Evolutionary conservation across 92 coral and sea anemone genomes (phyloP).

Genomic region (Ricordea florida): DNA sequence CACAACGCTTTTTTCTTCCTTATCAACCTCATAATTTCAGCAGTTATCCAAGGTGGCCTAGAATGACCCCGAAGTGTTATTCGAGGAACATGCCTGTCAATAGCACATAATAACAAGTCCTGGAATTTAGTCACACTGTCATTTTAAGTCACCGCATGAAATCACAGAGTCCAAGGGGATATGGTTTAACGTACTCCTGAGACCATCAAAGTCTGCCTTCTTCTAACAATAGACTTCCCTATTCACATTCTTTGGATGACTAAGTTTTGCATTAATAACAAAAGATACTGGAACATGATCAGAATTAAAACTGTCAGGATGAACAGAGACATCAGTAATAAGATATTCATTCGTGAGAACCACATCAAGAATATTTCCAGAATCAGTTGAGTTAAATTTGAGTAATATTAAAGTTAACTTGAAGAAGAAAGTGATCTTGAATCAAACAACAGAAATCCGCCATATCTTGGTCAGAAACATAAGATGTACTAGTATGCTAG

Average conservation of each 20-base stretch:
- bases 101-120: conserved; percentile 9
- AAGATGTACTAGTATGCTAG: not conserved
- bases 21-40: conserved; percentile 11
- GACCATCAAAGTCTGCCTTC: no score
- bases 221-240: not conserved
- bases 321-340: no score
- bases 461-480: not conserved
- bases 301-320: not conserved
- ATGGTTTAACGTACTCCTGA: no score
- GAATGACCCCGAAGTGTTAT: conserved; percentile 10
- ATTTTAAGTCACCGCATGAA: no score
- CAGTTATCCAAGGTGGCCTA: conserved; percentile 32
- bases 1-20: conserved; percentile 8
- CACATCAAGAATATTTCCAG: no score
- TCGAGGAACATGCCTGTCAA: conserved; percentile 13
- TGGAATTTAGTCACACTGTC: conserved; percentile 14
- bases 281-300: not conserved
- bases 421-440: not conserved
- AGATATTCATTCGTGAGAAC: no score
- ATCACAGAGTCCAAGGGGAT: no score
- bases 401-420: not conserved
- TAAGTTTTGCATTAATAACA: not conserved
- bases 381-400: not conserved
- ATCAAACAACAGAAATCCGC: not conserved
- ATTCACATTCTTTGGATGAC: not conserved